Base-by-base conservation (phyloP, 2,888 invertebrate genomes). In the Laspeyria flexula region DNA sequence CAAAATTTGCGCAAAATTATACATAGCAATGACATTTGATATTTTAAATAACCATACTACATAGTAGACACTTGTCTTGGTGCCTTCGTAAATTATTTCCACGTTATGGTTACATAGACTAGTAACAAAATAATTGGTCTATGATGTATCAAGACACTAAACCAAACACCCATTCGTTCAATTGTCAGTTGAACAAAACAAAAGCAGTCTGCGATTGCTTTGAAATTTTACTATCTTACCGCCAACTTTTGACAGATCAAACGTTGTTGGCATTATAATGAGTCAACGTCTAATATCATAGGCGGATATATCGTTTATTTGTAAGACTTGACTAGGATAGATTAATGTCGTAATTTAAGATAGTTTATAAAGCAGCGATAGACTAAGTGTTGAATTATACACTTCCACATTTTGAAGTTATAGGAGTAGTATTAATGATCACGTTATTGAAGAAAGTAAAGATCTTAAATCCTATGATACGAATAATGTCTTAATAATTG, bases 161-260 rank as follows among this genome's bases (percentile, higher is more conserved):
- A 43, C 9, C 37, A 38, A n/a, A 18, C 11, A 12, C 21, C 25
- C 34, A 21, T 37, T 37, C 21, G 37, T 30, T 44, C 25, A 6
- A 13, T 13, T 30, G 21, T 37, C 35, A 44, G 29, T 21, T 38
- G 23, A 15, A 13, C 21, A 1, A 37, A 37, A 30, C 30, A 13
- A 44, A 18, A 9, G 35, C 25, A 6, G 12, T 33, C 18, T 21
- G 29, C 37, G 3, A 60, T 45, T 13, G 39, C 49, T 65, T 64
- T 60, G 54, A 45, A 55, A 58, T 47, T 44, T 54, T 44, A 60
- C 57, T 47, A 43, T 43, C 43, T 51, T 35, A 1, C 37, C 43
- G 23, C 12, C 34, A 16, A 35, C 39, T 41, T 21, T 44, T 21
- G 52, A 43, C 45, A 43, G 54, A 58, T 58, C 55, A 50, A 48